phyloP scores from a whole-genome alignment of 2,113 vertebrate species.

The Eurypyga helias region DNA sequence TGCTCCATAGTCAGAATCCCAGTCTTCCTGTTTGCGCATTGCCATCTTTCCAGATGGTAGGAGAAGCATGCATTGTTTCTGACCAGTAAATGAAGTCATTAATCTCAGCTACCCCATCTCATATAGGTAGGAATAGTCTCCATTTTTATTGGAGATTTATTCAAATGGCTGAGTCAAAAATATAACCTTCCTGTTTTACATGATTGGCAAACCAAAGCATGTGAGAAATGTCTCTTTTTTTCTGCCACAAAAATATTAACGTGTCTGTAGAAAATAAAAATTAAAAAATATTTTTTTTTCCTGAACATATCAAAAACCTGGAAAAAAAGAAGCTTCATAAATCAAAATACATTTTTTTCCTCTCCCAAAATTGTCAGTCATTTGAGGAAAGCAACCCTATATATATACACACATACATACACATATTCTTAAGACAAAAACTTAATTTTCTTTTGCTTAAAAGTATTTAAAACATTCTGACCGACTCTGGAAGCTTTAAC shows the following conservation, averaged over 20 bases:
- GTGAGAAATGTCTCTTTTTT: neutral
- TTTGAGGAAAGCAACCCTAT: neutral
- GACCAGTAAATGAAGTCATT: neutral
- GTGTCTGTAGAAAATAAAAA: neutral
- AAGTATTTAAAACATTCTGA: neutral
- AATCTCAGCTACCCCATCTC: neutral
- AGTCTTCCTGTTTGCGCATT: neutral
- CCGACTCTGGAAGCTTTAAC: neutral
- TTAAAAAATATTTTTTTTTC: neutral
- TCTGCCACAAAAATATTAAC: neutral
- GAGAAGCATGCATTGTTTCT: neutral
- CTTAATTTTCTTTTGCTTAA: neutral
- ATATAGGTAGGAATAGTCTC: neutral
- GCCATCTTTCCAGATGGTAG: neutral
- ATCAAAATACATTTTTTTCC: neutral
- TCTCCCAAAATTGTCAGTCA: neutral
- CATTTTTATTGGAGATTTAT: neutral
- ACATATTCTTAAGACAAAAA: neutral
- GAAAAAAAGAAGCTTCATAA: neutral
- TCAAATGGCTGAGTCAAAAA: neutral
- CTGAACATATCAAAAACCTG: neutral
- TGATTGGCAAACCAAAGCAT: neutral
- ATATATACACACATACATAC: rapidly evolving
- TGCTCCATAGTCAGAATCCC: neutral
- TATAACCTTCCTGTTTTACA: neutral